Conservation (phyloP, 2,113 vertebrate species). For the Canis aureus region DNA sequence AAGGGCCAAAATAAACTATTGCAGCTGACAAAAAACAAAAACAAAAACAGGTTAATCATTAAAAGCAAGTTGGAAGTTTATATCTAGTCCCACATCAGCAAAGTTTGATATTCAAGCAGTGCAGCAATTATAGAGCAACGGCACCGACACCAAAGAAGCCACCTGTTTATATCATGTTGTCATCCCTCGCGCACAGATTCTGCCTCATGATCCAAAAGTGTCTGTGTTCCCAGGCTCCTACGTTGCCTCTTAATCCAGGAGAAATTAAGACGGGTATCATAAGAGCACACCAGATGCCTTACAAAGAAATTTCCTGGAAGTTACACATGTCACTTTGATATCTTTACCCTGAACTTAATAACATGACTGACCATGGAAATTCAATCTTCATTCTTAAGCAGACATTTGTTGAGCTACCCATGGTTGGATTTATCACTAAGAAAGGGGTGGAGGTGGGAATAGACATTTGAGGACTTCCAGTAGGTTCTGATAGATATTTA, state of each 20-base stretch:
- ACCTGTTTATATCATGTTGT: background rate
- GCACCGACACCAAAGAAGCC: background rate
- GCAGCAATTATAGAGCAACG: background rate
- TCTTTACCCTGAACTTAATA: background rate
- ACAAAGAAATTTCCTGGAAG: background rate
- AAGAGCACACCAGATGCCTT: background rate
- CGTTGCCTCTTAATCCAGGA: background rate
- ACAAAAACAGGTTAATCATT: background rate
- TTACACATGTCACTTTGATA: background rate
- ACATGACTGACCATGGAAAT: background rate
- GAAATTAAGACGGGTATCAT: background rate
- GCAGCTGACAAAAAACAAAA: background rate
- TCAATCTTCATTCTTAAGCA: background rate
- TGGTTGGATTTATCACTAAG: background rate
- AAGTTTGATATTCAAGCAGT: background rate
- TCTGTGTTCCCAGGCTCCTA: background rate
- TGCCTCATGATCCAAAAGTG: background rate
- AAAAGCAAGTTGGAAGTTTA: background rate
- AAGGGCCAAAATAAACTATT: background rate
- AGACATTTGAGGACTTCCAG: background rate
- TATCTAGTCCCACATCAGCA: background rate
- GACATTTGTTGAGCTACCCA: background rate
- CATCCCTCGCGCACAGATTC: background rate
- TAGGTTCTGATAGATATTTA: background rate
- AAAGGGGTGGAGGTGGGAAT: too few species aligned